Evolutionary conservation across 2,888 invertebrate genomes (phyloP).

Genomic region (Spilarctia lutea): DNA sequence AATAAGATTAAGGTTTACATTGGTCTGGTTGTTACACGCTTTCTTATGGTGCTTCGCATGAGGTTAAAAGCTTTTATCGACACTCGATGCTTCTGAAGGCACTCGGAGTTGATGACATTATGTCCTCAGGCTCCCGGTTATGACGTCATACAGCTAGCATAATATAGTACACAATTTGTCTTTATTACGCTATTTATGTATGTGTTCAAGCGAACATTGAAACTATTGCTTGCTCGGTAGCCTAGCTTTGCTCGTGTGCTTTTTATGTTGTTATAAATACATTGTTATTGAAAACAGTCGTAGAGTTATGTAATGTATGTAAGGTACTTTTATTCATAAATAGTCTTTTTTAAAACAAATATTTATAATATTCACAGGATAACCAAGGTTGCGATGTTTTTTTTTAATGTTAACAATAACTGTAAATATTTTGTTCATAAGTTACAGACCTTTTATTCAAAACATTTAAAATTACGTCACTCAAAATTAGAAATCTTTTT

Average conservation of each 20-base stretch:
- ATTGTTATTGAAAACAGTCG: constrained; percentile 2
- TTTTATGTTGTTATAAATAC: constrained; percentile 17
- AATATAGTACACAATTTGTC: constrained; percentile 21
- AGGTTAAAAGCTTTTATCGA: constrained; percentile 44
- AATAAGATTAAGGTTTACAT: constrained; percentile 30
- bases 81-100: constrained; percentile 35
- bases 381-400: background rate
- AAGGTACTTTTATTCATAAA: constrained; percentile 18
- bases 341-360: background rate
- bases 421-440: too few relatives aligned
- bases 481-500: too few relatives aligned
- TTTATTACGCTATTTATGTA: background rate
- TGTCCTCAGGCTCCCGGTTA: constrained; percentile 77
- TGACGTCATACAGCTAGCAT: constrained; percentile 41
- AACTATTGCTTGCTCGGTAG: constrained; percentile 22
- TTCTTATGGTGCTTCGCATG: constrained; percentile 60
- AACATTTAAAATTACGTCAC: too few relatives aligned
- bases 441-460: too few relatives aligned
- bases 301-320: constrained; percentile 32
- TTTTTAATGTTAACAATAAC: background rate
- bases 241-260: constrained; percentile 22
- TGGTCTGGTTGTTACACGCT: constrained; percentile 31
- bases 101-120: constrained; percentile 78
- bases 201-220: constrained; percentile 29
- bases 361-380: background rate